Evolutionary conservation across 2,888 invertebrate species (phyloP).

Genomic region (Graphium colonna): DNA sequence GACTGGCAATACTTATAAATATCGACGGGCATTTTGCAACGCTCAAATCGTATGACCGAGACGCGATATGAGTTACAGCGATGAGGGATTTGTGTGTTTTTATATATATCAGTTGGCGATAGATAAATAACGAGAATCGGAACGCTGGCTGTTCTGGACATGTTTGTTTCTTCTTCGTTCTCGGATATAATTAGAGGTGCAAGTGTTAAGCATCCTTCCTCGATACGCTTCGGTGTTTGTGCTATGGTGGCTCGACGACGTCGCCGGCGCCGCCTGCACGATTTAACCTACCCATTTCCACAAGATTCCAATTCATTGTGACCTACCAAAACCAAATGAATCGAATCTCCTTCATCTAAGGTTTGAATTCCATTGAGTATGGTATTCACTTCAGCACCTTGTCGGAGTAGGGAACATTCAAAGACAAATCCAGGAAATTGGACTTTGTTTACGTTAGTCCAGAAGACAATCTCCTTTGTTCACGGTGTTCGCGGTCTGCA

Average conservation of each 20-base stretch:
- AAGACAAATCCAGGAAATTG: conserved; percentile 67
- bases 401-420: conserved; percentile 33
- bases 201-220: conserved; percentile 75
- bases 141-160: conserved; percentile 30
- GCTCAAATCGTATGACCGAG: conserved; percentile 1
- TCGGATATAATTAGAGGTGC: conserved; percentile 73
- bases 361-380: no score
- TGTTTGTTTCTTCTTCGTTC: conserved; percentile 67
- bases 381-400: not conserved
- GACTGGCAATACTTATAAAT: conserved; percentile 6
- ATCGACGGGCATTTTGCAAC: conserved; percentile 1
- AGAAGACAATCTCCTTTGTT: conserved; percentile 73
- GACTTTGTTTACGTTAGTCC: conserved; percentile 69
- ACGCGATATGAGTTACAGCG: conserved; percentile 10
- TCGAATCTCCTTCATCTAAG: no score
- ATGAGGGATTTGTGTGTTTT: conserved; percentile 17
- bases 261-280: conserved; percentile 72
- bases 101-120: conserved; percentile 20
- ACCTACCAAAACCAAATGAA: no score
- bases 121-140: conserved; percentile 24
- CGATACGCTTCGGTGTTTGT: conserved; percentile 71
- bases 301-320: conserved; percentile 38
- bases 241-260: conserved; percentile 65
- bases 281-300: conserved; percentile 47
- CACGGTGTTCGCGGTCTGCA: conserved; percentile 55